Base-by-base conservation (phyloP, 2,113 vertebrate genomes). In the Calyptomena viridis region DNA sequence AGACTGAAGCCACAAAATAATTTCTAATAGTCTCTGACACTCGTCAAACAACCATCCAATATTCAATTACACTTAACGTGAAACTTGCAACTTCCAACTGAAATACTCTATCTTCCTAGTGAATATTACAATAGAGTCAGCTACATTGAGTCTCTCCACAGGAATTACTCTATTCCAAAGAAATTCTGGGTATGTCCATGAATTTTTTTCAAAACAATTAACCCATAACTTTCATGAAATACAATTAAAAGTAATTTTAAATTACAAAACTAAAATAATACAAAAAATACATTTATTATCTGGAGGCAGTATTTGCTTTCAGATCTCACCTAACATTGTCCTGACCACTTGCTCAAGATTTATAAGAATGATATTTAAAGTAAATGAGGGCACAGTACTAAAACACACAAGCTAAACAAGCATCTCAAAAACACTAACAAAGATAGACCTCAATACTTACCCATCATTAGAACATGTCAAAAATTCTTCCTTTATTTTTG, bases 381-480 rank as follows among this genome's bases (percentile, higher is more conserved):
- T 21, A 84, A 68, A 78, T 67, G 35, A 59, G 33, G 6, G 12
- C 16, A 75, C 11, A 72, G 8, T 46, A 86, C 7, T 46, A 37
- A 64, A 89, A 90, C 24, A 67, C 20, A 85, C 72, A 83, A 68
- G 10, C 17, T 42, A 80, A 91, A 87, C 31, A 50, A 89, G 42
- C 15, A 44, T 53, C 42, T 6, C 5, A 69, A 94, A 75, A 69
- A 35, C 13, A 6, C 5, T 50, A 17, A 73, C 53, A 77, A 80
- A 81, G 24, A 87, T 0, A 84, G 20, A 67, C 4, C 18, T 87
- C 14, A 74, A 58, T 84, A 99, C 99, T 98, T 93, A 99, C 99
- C 99, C 99, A 85, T 99, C 99, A 95, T 99, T 99, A 87, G 99
- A 99, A 97, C 99, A 99, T 6, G 99, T 99, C 97, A 99, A 98